Evolutionary conservation across 2,113 vertebrate species (phyloP).

Genomic region (Todiramphus chloris): DNA sequence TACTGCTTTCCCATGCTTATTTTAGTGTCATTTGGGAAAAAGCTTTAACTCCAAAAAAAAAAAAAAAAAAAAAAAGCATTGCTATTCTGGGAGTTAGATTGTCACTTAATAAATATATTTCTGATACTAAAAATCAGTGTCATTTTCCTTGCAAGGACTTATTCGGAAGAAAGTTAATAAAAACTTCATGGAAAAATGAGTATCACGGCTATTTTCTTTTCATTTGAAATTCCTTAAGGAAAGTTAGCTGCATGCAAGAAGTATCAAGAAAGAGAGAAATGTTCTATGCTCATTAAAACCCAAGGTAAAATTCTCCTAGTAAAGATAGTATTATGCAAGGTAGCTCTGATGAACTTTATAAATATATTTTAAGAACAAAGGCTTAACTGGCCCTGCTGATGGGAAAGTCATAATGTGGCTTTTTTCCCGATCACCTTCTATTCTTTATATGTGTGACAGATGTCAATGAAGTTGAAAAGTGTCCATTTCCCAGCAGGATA

Average conservation of each 20-base stretch:
- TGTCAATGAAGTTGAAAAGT: constrained; percentile 66
- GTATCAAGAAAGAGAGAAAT: constrained; percentile 4
- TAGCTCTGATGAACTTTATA: not conserved
- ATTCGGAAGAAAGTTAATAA: constrained; percentile 75
- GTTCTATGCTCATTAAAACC: constrained; percentile 32
- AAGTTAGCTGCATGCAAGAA: constrained; percentile 54
- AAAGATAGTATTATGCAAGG: constrained; percentile 5
- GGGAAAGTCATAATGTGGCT: constrained; percentile 17
- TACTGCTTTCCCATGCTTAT: constrained; percentile 74
- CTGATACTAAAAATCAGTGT: constrained; percentile 77
- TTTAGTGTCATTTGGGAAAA: constrained; percentile 69
- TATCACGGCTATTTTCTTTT: constrained; percentile 29
- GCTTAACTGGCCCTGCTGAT: constrained; percentile 34
- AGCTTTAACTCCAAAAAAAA: constrained; percentile 58
- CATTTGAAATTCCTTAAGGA: constrained; percentile 52
- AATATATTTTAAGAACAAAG: constrained; percentile 49
- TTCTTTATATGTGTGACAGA: constrained; percentile 35
- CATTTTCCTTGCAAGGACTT: constrained; percentile 73
- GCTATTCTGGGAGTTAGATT: constrained; percentile 76
- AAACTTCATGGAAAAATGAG: constrained; percentile 76
- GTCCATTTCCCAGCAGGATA: constrained; percentile 36
- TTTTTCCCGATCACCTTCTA: not conserved
- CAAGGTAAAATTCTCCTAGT: constrained; percentile 59
- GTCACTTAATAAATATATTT: constrained; percentile 80
- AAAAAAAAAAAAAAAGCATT: constrained; percentile 37